Evolutionary conservation across 2,888 invertebrate species (phyloP).

Genomic region (Periphyllus acericola): DNA sequence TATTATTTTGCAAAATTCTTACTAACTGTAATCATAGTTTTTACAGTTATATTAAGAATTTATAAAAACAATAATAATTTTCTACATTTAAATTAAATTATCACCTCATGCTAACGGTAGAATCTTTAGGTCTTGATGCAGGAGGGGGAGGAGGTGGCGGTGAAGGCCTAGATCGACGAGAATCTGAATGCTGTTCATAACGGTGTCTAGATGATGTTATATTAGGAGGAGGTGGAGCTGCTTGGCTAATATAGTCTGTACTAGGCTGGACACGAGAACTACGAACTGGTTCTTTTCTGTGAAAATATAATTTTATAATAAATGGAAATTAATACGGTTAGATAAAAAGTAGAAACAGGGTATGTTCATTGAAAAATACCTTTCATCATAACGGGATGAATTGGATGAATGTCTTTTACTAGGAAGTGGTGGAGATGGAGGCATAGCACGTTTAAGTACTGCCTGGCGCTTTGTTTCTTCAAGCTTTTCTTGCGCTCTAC

Average conservation of each 20-base stretch:
- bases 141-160: slow-evolving; percentile 55
- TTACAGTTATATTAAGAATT: slow-evolving; percentile 1
- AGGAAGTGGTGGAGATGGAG: slow-evolving; percentile 35
- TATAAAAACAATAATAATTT: slow-evolving; percentile 1
- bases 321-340: background rate
- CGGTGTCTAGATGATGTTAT: slow-evolving; percentile 57
- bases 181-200: slow-evolving; percentile 53
- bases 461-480: slow-evolving; percentile 63
- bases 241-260: slow-evolving; percentile 51
- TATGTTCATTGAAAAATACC: slow-evolving; percentile 4
- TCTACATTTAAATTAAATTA: background rate
- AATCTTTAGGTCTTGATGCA: slow-evolving; percentile 55
- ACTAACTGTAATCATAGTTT: background rate
- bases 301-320: background rate
- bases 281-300: slow-evolving; percentile 56
- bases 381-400: slow-evolving; percentile 58
- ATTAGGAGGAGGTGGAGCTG: slow-evolving; percentile 55
- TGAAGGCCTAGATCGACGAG: slow-evolving; percentile 47
- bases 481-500: slow-evolving; percentile 69
- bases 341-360: background rate
- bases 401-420: slow-evolving; percentile 55
- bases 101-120: slow-evolving; percentile 52
- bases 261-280: slow-evolving; percentile 40
- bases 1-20: slow-evolving; percentile 30
- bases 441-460: slow-evolving; percentile 63